Evolutionary conservation across 2,113 vertebrate genomes (phyloP).

Genomic region (Cryptomyrus ogoouensis): DNA sequence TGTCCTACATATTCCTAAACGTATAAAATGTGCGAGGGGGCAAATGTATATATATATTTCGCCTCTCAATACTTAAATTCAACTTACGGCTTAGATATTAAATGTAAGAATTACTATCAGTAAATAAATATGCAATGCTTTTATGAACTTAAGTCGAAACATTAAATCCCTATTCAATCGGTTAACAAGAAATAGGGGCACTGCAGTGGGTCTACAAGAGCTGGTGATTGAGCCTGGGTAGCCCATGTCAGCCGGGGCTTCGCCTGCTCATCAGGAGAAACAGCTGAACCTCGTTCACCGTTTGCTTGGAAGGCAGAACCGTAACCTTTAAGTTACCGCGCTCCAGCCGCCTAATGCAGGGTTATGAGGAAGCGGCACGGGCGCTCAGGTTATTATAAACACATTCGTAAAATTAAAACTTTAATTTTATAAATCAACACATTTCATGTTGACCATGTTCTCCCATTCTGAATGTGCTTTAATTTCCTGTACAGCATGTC

Average conservation of each 20-base stretch:
- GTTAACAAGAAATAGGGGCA: neutral
- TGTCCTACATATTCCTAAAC: neutral
- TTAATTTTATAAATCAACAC: neutral
- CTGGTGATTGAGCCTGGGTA: neutral
- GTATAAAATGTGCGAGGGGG: neutral
- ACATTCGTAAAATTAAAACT: neutral
- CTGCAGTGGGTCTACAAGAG: neutral
- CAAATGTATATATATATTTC: neutral
- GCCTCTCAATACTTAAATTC: neutral
- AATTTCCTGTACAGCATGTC: slow-evolving; percentile 32
- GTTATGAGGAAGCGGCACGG: neutral
- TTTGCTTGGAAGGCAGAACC: neutral
- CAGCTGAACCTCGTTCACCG: neutral
- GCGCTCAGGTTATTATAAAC: neutral
- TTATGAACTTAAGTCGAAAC: neutral
- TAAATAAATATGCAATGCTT: neutral
- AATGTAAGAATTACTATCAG: neutral
- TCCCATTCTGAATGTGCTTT: neutral
- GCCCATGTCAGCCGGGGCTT: neutral
- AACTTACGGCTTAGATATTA: neutral
- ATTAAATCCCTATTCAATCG: neutral
- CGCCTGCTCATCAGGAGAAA: neutral
- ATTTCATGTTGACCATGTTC: neutral
- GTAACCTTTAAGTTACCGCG: neutral
- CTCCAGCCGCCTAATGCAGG: neutral